Base-by-base conservation (phyloP, 2,113 vertebrate genomes). In the Clarias batrachus region DNA sequence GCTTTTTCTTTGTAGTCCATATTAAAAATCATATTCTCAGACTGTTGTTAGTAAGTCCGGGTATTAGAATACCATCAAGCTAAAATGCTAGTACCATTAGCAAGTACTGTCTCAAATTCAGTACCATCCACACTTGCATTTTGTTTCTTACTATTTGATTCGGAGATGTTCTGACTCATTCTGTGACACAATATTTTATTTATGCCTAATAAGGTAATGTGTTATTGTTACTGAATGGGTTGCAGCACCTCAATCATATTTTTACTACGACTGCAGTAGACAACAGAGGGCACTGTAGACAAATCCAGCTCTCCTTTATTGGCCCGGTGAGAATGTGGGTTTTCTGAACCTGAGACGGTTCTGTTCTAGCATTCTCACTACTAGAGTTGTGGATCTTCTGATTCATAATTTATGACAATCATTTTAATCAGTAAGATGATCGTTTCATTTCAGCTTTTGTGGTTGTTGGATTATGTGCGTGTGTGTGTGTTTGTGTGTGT, bases 221-320 rank as follows among this genome's bases (percentile, higher is more conserved):
- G 11, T 73, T 74, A n/a, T 52, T 76, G 73, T 76, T 11, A 54
- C 23, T 76, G 73, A 17, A 19, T 37, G 19, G 19, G 37, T 73
- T 73, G 23, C 37, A 1, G 70, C 23, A 19, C 37, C 70, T 73
- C 23, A 4, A 41, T 73, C 3, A 13, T 52, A 25, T 33, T 33
- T 59, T 33, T 60, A 19, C 27, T 19, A 12, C 19, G 86, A 86
- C 76, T 56, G 25, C 27, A 30, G 57, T 66, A 83, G 83, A 86
- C 81, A 86, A 78, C 37, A 90, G 88, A 89, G 87, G 87, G 87
- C 87, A 87, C 77, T 89, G 71, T 54, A 86, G 81, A 88, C 84
- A 84, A 84, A 86, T 87, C 30, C 63, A 70, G 86, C 68, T 27
- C n/a, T 37, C 48, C 25, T 27, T 37, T 10, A 56, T 23, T 48